Conservation (phyloP, 2,888 invertebrate species). For the Adineta ricciae region DNA sequence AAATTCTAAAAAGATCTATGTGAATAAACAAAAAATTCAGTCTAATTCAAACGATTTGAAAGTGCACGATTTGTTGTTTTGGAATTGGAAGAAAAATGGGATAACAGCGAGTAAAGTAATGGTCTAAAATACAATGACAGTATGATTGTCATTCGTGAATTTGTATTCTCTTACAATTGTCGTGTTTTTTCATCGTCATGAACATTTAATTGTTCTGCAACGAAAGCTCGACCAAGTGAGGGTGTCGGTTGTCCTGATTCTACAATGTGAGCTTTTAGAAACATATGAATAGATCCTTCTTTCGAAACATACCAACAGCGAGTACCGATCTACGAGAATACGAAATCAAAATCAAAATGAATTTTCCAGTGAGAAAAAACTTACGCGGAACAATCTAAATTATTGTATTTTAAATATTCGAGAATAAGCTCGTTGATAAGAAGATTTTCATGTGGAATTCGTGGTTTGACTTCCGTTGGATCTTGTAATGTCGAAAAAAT, state of each 20-base stretch:
- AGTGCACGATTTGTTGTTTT: background rate
- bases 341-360: background rate
- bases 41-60: background rate
- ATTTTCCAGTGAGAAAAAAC: background rate
- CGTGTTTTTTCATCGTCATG: constrained; percentile 10
- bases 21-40: too few relatives aligned
- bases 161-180: background rate
- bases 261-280: background rate
- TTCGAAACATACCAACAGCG: background rate
- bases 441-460: constrained; percentile 11
- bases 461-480: constrained; percentile 1
- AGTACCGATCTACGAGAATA: background rate
- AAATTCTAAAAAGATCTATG: background rate
- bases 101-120: background rate
- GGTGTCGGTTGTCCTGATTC: background rate
- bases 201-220: constrained; percentile 13
- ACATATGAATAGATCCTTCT: background rate
- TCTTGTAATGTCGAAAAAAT: background rate
- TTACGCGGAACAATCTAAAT: constrained; percentile 1
- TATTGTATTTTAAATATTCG: constrained; percentile 4
- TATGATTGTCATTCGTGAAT: too few relatives aligned
- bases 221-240: constrained; percentile 4
- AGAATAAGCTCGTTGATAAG: constrained; percentile 1
- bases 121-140: background rate
- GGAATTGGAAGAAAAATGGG: background rate